Evolutionary conservation across 2,113 vertebrate species (phyloP).

Genomic region (Lethenteron reissneri): DNA sequence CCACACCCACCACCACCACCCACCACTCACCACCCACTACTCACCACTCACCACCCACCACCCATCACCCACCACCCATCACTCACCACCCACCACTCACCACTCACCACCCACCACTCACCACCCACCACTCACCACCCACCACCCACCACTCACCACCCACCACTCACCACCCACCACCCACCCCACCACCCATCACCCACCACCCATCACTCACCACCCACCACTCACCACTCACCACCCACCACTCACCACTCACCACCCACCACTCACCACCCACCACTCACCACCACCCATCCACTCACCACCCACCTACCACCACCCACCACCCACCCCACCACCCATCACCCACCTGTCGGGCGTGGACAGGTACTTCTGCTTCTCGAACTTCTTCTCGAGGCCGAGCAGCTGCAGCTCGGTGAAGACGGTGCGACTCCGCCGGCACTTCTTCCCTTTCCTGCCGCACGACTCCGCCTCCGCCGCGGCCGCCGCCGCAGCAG

Average conservation of each 20-base stretch:
- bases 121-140: neutral
- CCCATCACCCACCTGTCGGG: slow-evolving; percentile 57
- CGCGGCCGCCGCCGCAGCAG: slow-evolving; percentile 21
- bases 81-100: no score
- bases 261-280: neutral
- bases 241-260: neutral
- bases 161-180: neutral
- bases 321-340: neutral
- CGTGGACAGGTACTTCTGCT: slow-evolving; percentile 95
- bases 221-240: neutral
- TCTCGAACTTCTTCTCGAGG: slow-evolving; percentile 92
- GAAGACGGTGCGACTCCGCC: slow-evolving; percentile 88
- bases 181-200: no score
- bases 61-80: no score
- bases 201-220: no score
- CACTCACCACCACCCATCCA: no score
- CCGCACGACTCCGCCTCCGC: slow-evolving; percentile 29
- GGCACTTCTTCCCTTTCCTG: slow-evolving; percentile 66
- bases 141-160: neutral
- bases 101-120: neutral
- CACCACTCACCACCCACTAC: neutral
- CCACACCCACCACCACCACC: neutral
- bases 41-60: neutral
- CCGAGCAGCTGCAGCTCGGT: slow-evolving; percentile 96
- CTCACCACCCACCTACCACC: no score